Conservation (phyloP, 1,140 invertebrate genomes). For the Aphidius ervi region DNA sequence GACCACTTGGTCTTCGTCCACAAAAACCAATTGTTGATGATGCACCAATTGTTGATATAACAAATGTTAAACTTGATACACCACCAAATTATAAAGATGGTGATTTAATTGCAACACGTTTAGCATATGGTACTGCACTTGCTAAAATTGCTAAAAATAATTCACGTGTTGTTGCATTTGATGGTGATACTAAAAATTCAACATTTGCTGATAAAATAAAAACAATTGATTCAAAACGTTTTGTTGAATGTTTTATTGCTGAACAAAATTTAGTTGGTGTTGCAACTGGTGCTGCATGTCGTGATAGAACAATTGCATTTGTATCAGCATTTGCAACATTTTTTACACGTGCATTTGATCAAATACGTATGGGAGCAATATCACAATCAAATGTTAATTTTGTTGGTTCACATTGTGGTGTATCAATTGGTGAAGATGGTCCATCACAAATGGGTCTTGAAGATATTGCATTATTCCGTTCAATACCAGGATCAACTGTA, state of each 20-base stretch:
- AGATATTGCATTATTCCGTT: slow-evolving; percentile 93
- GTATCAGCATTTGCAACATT: slow-evolving; percentile 97
- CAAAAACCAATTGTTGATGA: slow-evolving; percentile 66
- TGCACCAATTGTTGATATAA: slow-evolving; percentile 69
- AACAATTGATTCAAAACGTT: slow-evolving; percentile 69
- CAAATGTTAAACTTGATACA: slow-evolving; percentile 71
- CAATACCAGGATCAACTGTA: slow-evolving; percentile 86
- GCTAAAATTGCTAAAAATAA: slow-evolving; percentile 85
- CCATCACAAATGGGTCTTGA: slow-evolving; percentile 99
- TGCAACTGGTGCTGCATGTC: slow-evolving; percentile 86
- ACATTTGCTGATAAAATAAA: slow-evolving; percentile 94
- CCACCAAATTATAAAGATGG: slow-evolving; percentile 82
- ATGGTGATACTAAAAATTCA: slow-evolving; percentile 98
- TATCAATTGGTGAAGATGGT: slow-evolving; percentile 95
- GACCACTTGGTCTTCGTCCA: slow-evolving; percentile 56
- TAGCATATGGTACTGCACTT: slow-evolving; percentile 91
- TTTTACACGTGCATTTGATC: slow-evolving; percentile 94
- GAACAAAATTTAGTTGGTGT: slow-evolving; percentile 98
- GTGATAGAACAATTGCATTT: slow-evolving; percentile 86
- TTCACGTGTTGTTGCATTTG: slow-evolving; percentile 81
- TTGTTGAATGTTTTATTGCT: slow-evolving; percentile 97
- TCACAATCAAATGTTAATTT: slow-evolving; percentile 98
- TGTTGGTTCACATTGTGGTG: slow-evolving; percentile 90
- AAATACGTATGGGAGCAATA: slow-evolving; percentile 98
- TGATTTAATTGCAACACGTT: slow-evolving; percentile 82